A percentile compares a stretch with the other conserved stretches of the same genome.
Evolutionary conservation across 2,888 invertebrate genomes (phyloP).

Genomic region (Eustalomyia histrio): DNA sequence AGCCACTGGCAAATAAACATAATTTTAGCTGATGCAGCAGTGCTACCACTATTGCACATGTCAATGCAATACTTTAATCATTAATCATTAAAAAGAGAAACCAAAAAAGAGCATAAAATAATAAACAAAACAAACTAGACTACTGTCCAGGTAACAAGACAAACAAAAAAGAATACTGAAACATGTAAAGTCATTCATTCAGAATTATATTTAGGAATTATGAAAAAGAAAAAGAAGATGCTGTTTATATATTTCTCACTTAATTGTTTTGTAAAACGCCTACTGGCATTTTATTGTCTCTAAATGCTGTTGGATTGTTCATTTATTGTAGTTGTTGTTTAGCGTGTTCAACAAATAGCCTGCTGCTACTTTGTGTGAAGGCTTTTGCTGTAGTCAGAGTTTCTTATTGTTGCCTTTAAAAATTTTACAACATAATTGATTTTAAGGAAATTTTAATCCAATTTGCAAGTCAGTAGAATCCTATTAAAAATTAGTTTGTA

Average conservation of each 20-base stretch:
- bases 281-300: constrained; percentile 65
- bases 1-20: constrained; percentile 20
- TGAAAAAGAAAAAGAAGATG: neutral
- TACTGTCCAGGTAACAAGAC: neutral
- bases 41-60: constrained; percentile 47
- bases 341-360: constrained; percentile 49
- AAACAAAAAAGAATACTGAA: too few relatives aligned
- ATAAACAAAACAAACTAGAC: constrained; percentile 3
- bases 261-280: constrained; percentile 77
- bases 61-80: constrained; percentile 54
- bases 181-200: constrained; percentile 55
- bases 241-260: constrained; percentile 76
- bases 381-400: neutral
- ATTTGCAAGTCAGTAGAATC: constrained; percentile 55
- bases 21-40: neutral
- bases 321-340: neutral
- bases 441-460: constrained; percentile 40
- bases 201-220: constrained; percentile 1
- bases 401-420: neutral
- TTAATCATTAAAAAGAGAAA: constrained; percentile 55
- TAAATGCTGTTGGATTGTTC: constrained; percentile 57
- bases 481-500: constrained; percentile 50
- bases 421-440: constrained; percentile 38
- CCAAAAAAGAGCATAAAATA: neutral
- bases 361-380: constrained; percentile 43